Base-by-base conservation (phyloP, 2,113 vertebrate genomes). In the Stigmatopora argus region DNA sequence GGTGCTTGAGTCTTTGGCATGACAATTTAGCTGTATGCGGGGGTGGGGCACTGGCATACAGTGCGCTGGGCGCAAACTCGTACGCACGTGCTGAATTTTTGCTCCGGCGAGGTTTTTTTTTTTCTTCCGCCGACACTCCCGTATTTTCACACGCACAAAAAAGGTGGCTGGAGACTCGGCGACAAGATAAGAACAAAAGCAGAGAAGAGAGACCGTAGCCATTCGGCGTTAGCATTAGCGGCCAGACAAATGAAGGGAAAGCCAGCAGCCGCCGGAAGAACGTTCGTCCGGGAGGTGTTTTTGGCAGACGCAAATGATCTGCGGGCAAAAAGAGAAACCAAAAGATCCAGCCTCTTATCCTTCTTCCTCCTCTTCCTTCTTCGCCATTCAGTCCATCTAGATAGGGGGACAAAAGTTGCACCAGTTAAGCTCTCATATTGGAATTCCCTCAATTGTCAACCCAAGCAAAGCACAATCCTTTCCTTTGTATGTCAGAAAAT, bases 1-100 rank as follows among this genome's bases (percentile, higher is more conserved):
- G 18, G 69, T 38, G 62, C 80, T 82, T 81, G 78, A 87, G 90
- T 92, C 90, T 92, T 92, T 92, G 90, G 91, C 90, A 90, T 92
- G 91, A 87, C 81, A 88, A 83, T 79, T 87, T 89, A 90, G 91
- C 90, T 92, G 91, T 89, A 90, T 90, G 88, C 82, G 85, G 26
- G 31, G 70, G 75, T 80, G 85, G 75, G 79, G 79, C 82, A 38
- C 26, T 31, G 26, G 26, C 26, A 31, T 31, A 66, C 53, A 53
- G 72, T 31, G 26, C 26, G 26, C 71, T 52, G 52, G 66, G 82
- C 79, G 73, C 35, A 77, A 70, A 78, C 80, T 78, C 75, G 77
- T 72, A n/a, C 34, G 23, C 44, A 67, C 55, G 62, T 21, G 44
- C 65, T 60, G 34, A 23, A 18, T 75, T 19, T 70, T 72, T 76